phyloP scores from a whole-genome alignment of 2,888 invertebrate species.

The Nomada flava region DNA sequence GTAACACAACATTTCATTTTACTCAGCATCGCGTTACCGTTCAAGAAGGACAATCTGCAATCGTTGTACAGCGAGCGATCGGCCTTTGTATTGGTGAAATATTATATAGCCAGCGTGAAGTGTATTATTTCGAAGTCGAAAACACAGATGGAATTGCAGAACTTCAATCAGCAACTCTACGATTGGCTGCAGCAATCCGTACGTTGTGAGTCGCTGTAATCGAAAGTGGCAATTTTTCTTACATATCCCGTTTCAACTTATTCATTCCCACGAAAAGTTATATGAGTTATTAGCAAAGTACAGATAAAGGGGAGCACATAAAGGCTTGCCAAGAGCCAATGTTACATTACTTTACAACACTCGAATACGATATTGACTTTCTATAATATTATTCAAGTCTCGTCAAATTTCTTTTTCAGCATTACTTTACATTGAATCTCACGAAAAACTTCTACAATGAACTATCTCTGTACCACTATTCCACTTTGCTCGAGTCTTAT shows the following conservation, averaged over 20 bases:
- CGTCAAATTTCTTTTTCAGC: no score
- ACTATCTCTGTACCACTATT: background rate
- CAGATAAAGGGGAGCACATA: no score
- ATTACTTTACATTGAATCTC: no score
- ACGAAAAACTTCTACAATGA: background rate
- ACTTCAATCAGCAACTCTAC: conserved; percentile 86
- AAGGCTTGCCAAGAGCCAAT: no score
- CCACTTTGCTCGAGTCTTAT: background rate
- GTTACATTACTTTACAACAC: background rate
- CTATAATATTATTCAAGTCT: no score
- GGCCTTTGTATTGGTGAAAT: conserved; percentile 85
- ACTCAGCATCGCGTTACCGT: conserved; percentile 87
- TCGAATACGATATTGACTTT: background rate
- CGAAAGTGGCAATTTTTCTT: conserved; percentile 40
- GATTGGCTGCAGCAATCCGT: conserved; percentile 85
- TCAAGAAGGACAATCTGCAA: conserved; percentile 85
- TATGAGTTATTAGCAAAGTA: no score
- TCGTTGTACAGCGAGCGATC: conserved; percentile 84
- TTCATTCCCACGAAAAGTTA: no score
- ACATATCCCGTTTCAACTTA: background rate
- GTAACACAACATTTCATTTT: background rate
- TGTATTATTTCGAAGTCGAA: conserved; percentile 85
- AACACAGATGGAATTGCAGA: conserved; percentile 77
- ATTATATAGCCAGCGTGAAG: conserved; percentile 85
- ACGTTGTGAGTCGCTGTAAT: conserved; percentile 76